These are phyloP conservation scores for Spondyliosoma cantharus DNA, from an alignment of 2,797 vertebrate species.

Conservation along the genomic window DNA sequence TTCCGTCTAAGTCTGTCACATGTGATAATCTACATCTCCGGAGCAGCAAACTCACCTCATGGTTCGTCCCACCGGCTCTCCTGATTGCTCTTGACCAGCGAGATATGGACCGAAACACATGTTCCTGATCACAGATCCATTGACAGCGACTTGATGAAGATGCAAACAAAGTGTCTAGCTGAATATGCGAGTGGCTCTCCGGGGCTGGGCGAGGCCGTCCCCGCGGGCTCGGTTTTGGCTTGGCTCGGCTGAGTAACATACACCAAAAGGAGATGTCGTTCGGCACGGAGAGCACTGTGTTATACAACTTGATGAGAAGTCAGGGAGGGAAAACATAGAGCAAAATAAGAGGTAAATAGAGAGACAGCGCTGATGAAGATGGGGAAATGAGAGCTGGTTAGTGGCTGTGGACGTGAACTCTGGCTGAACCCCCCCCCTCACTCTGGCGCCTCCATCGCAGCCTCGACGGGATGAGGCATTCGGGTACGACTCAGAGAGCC, in stretches of 20 bases:
- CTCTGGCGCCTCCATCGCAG: conserved; percentile 88
- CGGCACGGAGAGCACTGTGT: conserved; percentile 29
- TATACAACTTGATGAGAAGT: conserved; percentile 56
- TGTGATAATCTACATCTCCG: conserved; percentile 13
- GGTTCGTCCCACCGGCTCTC: conserved; percentile 21
- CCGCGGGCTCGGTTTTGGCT: conserved; percentile 36
- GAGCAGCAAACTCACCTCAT: not conserved
- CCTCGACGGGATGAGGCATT: conserved; percentile 91
- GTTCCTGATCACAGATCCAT: conserved; percentile 49
- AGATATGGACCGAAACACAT: conserved; percentile 43
- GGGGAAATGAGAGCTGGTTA: conserved; percentile 81
- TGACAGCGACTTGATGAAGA: conserved; percentile 60
- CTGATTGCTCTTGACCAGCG: conserved; percentile 25
- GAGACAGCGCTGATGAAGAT: conserved; percentile 69
- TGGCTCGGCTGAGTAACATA: conserved; percentile 18
- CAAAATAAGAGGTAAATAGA: conserved; percentile 58
- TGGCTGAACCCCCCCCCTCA: conserved; percentile 90
- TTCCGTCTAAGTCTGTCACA: not conserved
- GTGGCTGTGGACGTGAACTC: conserved; percentile 92
- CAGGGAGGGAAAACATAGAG: conserved; percentile 35
- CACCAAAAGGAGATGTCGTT: conserved; percentile 54
- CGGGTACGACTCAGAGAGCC: conserved; percentile 90
- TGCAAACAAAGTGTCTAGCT: conserved; percentile 65
- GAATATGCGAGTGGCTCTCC: conserved; percentile 36
- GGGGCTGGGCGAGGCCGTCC: conserved; percentile 54